These are phyloP conservation scores for Oxyura jamaicensis DNA, from an alignment of 2,113 vertebrate genomes.

Conservation along the genomic window DNA sequence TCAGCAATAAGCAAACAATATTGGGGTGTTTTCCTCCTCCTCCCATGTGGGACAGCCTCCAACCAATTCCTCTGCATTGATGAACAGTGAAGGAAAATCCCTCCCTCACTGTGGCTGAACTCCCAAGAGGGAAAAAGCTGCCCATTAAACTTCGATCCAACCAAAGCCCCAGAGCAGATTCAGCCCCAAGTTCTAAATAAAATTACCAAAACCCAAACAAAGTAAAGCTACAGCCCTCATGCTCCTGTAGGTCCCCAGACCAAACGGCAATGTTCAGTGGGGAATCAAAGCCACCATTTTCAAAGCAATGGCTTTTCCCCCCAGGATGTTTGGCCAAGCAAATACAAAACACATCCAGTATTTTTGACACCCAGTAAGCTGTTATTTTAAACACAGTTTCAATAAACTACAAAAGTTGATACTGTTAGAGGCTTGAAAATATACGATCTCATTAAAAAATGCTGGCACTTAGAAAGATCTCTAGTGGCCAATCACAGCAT, in stretches of 20 bases:
- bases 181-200: fast-evolving
- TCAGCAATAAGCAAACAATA: neutral
- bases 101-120: neutral
- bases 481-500: slow-evolving; percentile 81
- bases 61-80: neutral
- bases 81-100: fast-evolving
- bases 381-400: slow-evolving; percentile 67
- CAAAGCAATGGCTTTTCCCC: neutral
- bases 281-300: neutral
- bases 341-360: neutral
- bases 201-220: neutral
- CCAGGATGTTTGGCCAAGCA: slow-evolving; percentile 26
- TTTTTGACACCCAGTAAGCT: neutral
- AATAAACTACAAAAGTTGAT: slow-evolving; percentile 45
- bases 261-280: neutral
- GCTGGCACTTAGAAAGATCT: slow-evolving; percentile 72
- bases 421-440: slow-evolving; percentile 36
- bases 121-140: neutral
- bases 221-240: fast-evolving
- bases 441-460: slow-evolving; percentile 69
- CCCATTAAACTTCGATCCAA: fast-evolving
- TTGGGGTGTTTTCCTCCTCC: neutral
- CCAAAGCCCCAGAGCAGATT: neutral
- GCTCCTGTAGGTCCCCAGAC: neutral
- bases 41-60: neutral